Conservation (phyloP, 2,888 invertebrate species). For the Physocephala rufipes region DNA sequence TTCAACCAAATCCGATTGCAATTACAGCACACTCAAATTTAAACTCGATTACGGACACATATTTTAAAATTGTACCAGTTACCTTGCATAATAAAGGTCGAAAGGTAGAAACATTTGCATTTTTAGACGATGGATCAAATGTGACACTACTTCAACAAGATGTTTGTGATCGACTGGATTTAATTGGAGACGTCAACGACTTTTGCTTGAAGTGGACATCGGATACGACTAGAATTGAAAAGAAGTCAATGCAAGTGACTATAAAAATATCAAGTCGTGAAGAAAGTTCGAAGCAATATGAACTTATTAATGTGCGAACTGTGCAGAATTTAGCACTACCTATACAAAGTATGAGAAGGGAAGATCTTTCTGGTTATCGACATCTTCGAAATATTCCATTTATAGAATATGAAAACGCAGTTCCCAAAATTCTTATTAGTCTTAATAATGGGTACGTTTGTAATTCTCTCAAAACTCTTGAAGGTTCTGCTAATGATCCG, state of each 20-base stretch:
- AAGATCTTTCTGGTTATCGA: not conserved
- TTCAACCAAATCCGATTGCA: not conserved
- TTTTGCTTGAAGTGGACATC: constrained; percentile 33
- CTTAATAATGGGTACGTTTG: not conserved
- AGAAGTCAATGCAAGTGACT: not conserved
- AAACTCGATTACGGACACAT: not conserved
- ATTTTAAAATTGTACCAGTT: not conserved
- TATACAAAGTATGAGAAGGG: not conserved
- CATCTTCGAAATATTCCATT: not conserved
- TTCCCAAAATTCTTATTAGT: too few species aligned
- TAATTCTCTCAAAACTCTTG: not conserved
- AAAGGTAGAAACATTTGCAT: too few species aligned
- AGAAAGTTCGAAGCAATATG: not conserved
- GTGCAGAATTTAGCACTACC: not conserved
- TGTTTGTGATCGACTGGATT: not conserved
- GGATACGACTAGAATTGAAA: not conserved
- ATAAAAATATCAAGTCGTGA: not conserved
- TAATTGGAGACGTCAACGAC: constrained; percentile 17
- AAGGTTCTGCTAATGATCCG: not conserved
- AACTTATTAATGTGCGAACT: not conserved
- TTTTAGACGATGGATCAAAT: too few species aligned
- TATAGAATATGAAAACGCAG: too few species aligned
- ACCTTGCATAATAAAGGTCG: not conserved
- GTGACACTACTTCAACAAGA: constrained; percentile 19
- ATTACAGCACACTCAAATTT: not conserved